phyloP scores from a whole-genome alignment of 2,888 invertebrate genomes.

The Nymphalis urticae region DNA sequence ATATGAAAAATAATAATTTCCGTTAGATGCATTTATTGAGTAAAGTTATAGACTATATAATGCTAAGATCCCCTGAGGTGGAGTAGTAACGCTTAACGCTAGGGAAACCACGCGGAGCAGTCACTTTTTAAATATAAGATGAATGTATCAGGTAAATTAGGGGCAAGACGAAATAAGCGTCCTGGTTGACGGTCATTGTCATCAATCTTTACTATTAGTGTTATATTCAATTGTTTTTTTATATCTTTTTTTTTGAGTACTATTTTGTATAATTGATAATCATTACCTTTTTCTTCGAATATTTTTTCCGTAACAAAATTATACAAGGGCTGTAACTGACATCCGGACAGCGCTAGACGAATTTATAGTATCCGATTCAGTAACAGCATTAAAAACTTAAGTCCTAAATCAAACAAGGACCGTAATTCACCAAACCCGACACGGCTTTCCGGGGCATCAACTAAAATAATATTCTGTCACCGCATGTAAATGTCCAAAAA shows the following conservation, averaged over 20 bases:
- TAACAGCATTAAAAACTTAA: conserved; percentile 40
- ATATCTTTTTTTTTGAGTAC: neutral
- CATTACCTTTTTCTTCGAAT: neutral
- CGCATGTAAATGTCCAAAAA: conserved; percentile 44
- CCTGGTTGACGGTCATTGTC: too few species aligned
- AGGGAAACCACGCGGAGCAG: too few species aligned
- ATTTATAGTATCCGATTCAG: conserved; percentile 40
- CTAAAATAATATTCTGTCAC: conserved; percentile 47
- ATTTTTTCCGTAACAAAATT: neutral
- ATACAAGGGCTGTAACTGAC: conserved; percentile 29
- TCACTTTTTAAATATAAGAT: too few species aligned
- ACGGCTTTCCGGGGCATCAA: conserved; percentile 34
- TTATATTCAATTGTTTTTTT: neutral
- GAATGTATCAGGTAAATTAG: too few species aligned
- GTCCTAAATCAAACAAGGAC: conserved; percentile 38
- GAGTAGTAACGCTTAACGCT: too few species aligned
- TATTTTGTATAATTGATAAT: neutral
- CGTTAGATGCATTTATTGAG: too few species aligned
- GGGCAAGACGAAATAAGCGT: too few species aligned
- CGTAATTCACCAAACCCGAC: conserved; percentile 39
- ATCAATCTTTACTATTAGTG: too few species aligned
- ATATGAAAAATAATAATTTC: neutral
- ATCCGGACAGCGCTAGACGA: conserved; percentile 29
- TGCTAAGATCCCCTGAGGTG: neutral
- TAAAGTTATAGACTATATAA: too few species aligned